Percentiles rank a stretch among this genome's conserved stretches.
phyloP scores from a whole-genome alignment of 2,888 invertebrate species.

The Drosophila pseudotalamancana region DNA sequence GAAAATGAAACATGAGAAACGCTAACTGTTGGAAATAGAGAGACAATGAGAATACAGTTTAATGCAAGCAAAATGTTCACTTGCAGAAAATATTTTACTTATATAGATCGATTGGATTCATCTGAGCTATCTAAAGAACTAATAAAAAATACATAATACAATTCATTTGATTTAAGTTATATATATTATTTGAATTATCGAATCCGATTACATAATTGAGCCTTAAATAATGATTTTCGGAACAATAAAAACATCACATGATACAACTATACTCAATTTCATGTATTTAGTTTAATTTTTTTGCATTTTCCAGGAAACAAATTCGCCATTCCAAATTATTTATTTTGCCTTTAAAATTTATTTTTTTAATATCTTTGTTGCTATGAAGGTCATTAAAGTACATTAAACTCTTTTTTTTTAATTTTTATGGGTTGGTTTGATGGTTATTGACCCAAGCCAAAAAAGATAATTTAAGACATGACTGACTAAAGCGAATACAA shows the following conservation, averaged over 20 bases:
- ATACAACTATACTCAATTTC: too few species aligned
- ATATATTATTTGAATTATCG: too few species aligned
- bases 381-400: constrained; percentile 45
- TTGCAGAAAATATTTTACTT: too few species aligned
- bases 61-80: constrained; percentile 22
- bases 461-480: not conserved
- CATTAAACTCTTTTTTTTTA: constrained; percentile 2
- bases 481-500: constrained; percentile 32
- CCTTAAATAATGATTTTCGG: too few species aligned
- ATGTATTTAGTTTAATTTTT: not conserved
- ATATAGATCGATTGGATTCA: too few species aligned
- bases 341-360: too few species aligned
- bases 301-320: not conserved
- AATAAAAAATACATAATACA: too few species aligned
- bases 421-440: constrained; percentile 1
- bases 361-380: not conserved
- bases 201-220: too few species aligned
- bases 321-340: not conserved
- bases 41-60: constrained; percentile 7
- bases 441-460: constrained; percentile 6
- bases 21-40: constrained; percentile 15
- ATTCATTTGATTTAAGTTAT: too few species aligned
- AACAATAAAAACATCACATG: too few species aligned
- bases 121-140: too few species aligned
- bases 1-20: constrained; percentile 69